phyloP scores from a whole-genome alignment of 2,888 invertebrate species.

The Lycia hirtaria region DNA sequence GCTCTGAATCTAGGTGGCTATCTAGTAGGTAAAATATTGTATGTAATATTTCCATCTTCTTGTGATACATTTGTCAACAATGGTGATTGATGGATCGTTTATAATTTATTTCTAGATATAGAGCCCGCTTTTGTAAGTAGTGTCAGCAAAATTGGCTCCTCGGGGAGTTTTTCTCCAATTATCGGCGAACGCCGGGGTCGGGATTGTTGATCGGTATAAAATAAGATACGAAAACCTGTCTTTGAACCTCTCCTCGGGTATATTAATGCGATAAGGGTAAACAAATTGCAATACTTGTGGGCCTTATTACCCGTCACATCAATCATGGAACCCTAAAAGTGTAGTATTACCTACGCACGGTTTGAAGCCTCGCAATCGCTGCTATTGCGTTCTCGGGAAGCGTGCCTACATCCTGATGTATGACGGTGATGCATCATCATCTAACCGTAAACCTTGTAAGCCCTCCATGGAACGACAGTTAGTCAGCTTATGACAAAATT shows the following conservation, averaged over 20 bases:
- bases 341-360: constrained; percentile 65
- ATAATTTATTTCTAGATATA: constrained; percentile 65
- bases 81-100: constrained; percentile 67
- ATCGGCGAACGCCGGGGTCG: constrained; percentile 70
- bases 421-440: constrained; percentile 31
- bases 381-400: constrained; percentile 32
- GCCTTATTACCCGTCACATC: constrained; percentile 83
- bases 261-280: constrained; percentile 81
- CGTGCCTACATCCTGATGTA: constrained; percentile 32
- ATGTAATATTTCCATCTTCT: constrained; percentile 2
- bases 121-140: constrained; percentile 55
- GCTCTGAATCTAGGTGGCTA: no score
- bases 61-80: constrained; percentile 54
- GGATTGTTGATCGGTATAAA: constrained; percentile 78
- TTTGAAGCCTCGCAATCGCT: constrained; percentile 52
- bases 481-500: constrained; percentile 23
- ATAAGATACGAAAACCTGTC: constrained; percentile 72
- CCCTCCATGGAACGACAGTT: constrained; percentile 21
- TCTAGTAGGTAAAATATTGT: neutral
- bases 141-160: constrained; percentile 78
- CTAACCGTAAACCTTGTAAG: constrained; percentile 29
- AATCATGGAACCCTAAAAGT: constrained; percentile 77
- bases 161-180: constrained; percentile 78
- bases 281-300: constrained; percentile 83
- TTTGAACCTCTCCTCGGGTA: constrained; percentile 63